Evolutionary conservation across 2,888 invertebrate species (phyloP), one percentile per base, ranked within the genome.

Genomic region (Automeris io): DNA sequence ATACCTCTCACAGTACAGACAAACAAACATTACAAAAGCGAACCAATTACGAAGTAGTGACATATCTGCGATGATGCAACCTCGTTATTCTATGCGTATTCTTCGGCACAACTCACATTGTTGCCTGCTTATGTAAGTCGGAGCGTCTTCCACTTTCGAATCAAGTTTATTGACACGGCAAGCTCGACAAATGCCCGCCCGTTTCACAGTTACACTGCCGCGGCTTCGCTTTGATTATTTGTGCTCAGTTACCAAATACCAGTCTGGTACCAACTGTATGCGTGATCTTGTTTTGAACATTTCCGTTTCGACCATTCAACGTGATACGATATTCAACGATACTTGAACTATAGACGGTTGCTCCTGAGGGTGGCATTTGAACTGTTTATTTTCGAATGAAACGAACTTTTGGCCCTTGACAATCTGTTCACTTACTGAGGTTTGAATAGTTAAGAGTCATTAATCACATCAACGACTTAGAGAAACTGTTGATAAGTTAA

Each of bases 91-190:
- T 59, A 53, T 59, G 57, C 57, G 53, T 54, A 58, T 51, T 54
- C 60, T 63, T 60, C 57, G 53, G 58, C 46, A 54, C 54, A 62
- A 62, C 64, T 71, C 75, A 78, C 82, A 85, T 83, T 83, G 83
- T 82, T 81, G 75, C 67, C 58, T 65, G 80, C 80, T 86, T 86
- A 85, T 85, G 79, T 86, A 86, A 86, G 85, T 58, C 70, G 77
- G 74, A 80, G 71, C 85, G 79, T 86, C 86, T 85, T 85, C 86
- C 70, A 85, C 86, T 86, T 86, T 86, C 86, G 83, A 86, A 86
- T 83, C 80, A 83, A 81, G 86, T 86, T 86, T 86, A 86, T 86
- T 85, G 86, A 86, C 86, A 83, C 81, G 81, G 71, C 78, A 75
- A 76, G 77, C 76, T 76, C 82, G 81, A 82, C 82, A 82, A 82